Evolutionary conservation across 2,113 vertebrate genomes (phyloP), one percentile per base, ranked within the genome.

Genomic region (Oreotragus oreotragus): DNA sequence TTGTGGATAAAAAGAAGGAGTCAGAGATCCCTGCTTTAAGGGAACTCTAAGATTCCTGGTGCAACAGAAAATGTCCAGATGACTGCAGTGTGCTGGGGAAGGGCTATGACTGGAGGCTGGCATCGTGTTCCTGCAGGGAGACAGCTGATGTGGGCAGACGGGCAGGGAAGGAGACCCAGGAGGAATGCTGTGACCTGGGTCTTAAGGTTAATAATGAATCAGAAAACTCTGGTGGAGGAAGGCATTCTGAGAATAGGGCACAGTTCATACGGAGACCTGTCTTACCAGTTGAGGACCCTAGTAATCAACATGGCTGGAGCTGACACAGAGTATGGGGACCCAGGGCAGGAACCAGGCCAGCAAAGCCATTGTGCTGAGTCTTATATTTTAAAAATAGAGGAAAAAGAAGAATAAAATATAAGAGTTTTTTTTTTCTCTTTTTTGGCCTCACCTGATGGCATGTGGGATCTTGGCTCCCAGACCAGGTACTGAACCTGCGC

Each of bases 271-370:
- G 4, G 47, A 84, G 55, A 1, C 25, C 16, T 33, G 21, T 36
- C 45, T 80, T 87, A 80, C 70, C 36, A 36, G 58, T 11, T 10
- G 30, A 45, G 51, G 9, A n/a, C 83, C 51, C 33, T 19, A 33
- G 3, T 25, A 27, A 33, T 73, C 25, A 25, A 0, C 36, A 30
- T 51, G n/a, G 73, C 6, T 0, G 4, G 28, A n/a, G 12, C 25
- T 83, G 21, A 62, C n/a, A 84, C 3, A 23, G 30, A 83, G 3
- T 21, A 11, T 25, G 33, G 27, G 39, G 36, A 33, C 10, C 7
- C 2, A 3, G 36, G 45, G 33, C 19, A 53, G 49, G n/a, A 30
- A 14, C 58, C 33, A 30, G 16, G 33, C 4, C 11, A 70, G 28
- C 15, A 6, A 85, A 28, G 0, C 27, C 49, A 25, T 9, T n/a